Base-by-base conservation (phyloP, 2,113 vertebrate species). In the Xenopus tropicalis region DNA sequence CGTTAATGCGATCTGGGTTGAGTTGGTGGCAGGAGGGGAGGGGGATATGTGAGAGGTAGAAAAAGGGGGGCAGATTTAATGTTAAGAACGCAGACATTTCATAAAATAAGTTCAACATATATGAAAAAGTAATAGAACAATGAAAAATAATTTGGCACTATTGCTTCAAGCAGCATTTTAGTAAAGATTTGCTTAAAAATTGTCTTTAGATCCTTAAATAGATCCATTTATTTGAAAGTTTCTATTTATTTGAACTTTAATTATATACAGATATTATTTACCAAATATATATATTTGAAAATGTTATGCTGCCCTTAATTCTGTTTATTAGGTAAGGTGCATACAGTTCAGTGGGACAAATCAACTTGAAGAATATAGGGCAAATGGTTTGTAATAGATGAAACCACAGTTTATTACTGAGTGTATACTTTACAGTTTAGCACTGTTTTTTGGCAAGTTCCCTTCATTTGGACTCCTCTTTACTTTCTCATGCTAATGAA, bases 401-500 rank as follows among this genome's bases (percentile, higher is more conserved):
- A 17, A 54, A 10, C 52, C 52, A 54, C 52, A n/a, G 52, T 78
- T 70, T 75, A 80, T 80, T 69, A 78, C 4, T 20, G 71, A 69
- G 24, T 13, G 14, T 25, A 0, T 46, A 71, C 57, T 79, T 12
- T 6, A 4, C 59, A 46, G 29, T 71, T 77, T 42, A 64, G 79
- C 78, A 78, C 16, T 51, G 59, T 85, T 81, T 83, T 84, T 83
- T 84, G 78, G 83, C 78, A 66, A 79, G 81, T 82, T 82, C 79
- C 67, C 82, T 80, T 46, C 71, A 72, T 5, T n/a, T 21, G 78
- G 58, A 70, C 46, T 61, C 78, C 85, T 79, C 22, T 75, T 82
- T 83, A 92, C 89, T 93, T 91, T 93, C 88, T 89, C 85, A 91
- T 93, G 93, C 88, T 93, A 93, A 94, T 89, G 83, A 91, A 87